These are phyloP conservation scores for Halesus radiatus DNA, from an alignment of 1,140 invertebrate species.

Conservation along the genomic window DNA sequence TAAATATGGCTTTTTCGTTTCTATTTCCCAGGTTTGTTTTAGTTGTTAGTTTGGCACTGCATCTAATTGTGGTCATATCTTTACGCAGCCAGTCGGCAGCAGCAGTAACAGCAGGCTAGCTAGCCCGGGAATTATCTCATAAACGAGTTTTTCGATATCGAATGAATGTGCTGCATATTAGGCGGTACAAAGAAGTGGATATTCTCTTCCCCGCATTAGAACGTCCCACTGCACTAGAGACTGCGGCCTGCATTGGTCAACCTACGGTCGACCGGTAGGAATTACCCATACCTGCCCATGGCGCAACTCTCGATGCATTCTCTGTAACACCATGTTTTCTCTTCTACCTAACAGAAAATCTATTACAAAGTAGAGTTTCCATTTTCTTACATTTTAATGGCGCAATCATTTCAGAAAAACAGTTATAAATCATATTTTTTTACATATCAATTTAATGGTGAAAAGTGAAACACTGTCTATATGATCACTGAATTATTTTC, in stretches of 20 bases:
- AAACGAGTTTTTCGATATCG: slow-evolving; percentile 47
- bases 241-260: neutral
- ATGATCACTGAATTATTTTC: too few relatives aligned
- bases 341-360: neutral
- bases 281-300: neutral
- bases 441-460: too few relatives aligned
- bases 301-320: slow-evolving; percentile 14
- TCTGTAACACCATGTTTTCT: neutral
- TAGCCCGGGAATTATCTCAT: slow-evolving; percentile 40
- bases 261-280: slow-evolving; percentile 17
- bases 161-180: slow-evolving; percentile 34
- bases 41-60: too few relatives aligned
- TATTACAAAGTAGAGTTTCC: too few relatives aligned
- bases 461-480: too few relatives aligned
- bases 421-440: too few relatives aligned
- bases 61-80: neutral
- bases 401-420: too few relatives aligned
- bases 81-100: too few relatives aligned
- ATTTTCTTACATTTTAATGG: too few relatives aligned
- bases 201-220: slow-evolving; percentile 27
- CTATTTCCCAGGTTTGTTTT: too few relatives aligned
- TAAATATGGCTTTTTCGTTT: too few relatives aligned
- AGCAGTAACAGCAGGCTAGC: slow-evolving; percentile 3
- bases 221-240: neutral
- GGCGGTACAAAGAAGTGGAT: neutral